Evolutionary conservation across 2,888 invertebrate genomes (phyloP).

Genomic region (Romanomermis culicivorax): DNA sequence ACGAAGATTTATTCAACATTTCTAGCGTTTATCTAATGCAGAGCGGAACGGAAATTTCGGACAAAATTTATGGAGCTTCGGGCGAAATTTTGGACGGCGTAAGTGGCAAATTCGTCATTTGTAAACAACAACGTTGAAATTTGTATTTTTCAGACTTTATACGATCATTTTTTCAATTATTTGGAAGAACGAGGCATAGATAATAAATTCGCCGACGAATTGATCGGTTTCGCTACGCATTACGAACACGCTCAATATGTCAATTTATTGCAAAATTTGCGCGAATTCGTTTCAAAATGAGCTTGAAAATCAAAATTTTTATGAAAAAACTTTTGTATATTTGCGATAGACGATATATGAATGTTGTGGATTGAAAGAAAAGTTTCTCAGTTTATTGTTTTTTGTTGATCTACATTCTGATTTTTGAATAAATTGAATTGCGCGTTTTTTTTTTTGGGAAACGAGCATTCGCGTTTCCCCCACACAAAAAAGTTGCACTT

Average conservation of each 20-base stretch:
- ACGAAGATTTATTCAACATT: constrained; percentile 73
- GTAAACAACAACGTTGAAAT: not conserved
- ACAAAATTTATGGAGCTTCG: constrained; percentile 55
- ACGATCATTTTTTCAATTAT: constrained; percentile 77
- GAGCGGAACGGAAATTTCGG: constrained; percentile 55
- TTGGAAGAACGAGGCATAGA: constrained; percentile 85
- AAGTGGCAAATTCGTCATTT: constrained; percentile 32
- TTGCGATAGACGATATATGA: too few relatives aligned
- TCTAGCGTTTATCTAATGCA: constrained; percentile 73
- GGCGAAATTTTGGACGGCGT: constrained; percentile 88
- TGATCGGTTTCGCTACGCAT: constrained; percentile 64
- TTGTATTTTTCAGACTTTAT: constrained; percentile 52
- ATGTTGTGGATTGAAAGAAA: too few relatives aligned
- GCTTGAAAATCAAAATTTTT: too few relatives aligned
- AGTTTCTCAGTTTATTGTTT: too few relatives aligned
- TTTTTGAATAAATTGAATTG: too few relatives aligned
- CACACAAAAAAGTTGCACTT: too few relatives aligned
- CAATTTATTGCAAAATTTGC: constrained; percentile 58
- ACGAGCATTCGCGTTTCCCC: too few relatives aligned
- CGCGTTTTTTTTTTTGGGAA: too few relatives aligned
- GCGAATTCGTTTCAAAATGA: constrained; percentile 74
- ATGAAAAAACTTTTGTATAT: too few relatives aligned
- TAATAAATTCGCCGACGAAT: constrained; percentile 69
- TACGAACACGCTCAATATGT: constrained; percentile 85
- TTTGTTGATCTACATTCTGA: too few relatives aligned